Conservation (phyloP, 1,140 invertebrate species). For the Zaprionus camerounensis region DNA sequence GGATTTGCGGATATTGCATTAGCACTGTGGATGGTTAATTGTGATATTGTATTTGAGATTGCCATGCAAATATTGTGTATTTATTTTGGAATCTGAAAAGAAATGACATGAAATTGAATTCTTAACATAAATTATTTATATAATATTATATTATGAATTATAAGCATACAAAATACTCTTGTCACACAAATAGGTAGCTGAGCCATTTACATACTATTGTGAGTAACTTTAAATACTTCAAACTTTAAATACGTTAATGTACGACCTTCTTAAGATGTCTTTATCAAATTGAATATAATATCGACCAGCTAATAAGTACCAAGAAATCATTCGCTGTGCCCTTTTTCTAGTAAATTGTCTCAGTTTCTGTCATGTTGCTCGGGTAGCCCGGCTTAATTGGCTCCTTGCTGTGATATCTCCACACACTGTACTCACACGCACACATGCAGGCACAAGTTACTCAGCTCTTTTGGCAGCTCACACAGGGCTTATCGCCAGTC, state of each 20-base stretch:
- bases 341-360: background rate
- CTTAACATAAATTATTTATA: too few relatives aligned
- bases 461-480: slow-evolving; percentile 30
- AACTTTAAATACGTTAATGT: too few relatives aligned
- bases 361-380: background rate
- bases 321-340: background rate
- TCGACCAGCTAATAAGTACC: background rate
- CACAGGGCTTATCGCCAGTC: slow-evolving; percentile 21
- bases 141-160: too few relatives aligned
- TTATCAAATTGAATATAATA: background rate
- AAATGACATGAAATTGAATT: background rate
- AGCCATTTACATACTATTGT: too few relatives aligned
- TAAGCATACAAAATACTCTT: too few relatives aligned
- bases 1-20: slow-evolving; percentile 4
- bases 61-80: background rate
- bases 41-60: background rate
- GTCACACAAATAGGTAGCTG: too few relatives aligned
- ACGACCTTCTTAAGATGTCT: background rate
- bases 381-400: slow-evolving; percentile 23
- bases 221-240: background rate
- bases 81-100: background rate
- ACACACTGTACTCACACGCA: background rate
- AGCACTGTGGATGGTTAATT: background rate
- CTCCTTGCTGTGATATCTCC: slow-evolving; percentile 35
- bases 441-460: slow-evolving; percentile 4